Conservation (phyloP, 2,113 vertebrate species). For the Cairina moschata region DNA sequence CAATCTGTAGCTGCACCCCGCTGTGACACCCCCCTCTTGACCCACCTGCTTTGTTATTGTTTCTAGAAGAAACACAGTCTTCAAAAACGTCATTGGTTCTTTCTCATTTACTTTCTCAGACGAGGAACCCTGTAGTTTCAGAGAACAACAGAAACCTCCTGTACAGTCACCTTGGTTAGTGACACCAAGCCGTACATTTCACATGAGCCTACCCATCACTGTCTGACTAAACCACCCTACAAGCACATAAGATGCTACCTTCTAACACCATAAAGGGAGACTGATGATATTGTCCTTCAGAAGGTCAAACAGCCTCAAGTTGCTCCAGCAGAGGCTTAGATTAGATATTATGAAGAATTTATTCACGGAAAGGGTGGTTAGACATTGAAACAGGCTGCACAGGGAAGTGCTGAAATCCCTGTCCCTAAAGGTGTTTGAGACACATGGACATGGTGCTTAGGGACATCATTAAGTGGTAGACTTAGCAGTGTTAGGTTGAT, state of each 20-base stretch:
- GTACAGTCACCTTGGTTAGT: background rate
- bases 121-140: background rate
- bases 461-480: no score
- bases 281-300: background rate
- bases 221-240: background rate
- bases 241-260: background rate
- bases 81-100: background rate
- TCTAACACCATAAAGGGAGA: background rate
- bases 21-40: background rate
- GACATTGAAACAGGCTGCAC: no score
- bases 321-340: no score
- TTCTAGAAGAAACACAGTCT: fast-evolving
- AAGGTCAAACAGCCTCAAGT: background rate
- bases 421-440: no score
- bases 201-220: background rate
- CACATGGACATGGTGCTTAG: no score
- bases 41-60: background rate
- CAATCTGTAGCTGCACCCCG: background rate
- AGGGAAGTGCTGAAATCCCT: no score
- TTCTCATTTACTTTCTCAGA: fast-evolving
- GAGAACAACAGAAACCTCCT: background rate
- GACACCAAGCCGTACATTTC: fast-evolving
- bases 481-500: no score
- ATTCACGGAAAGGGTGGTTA: no score
- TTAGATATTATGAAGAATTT: no score